A percentile compares a stretch with the other conserved stretches of the same genome.
Conservation (phyloP, 2,113 vertebrate genomes). For the Rhombomys opimus region DNA sequence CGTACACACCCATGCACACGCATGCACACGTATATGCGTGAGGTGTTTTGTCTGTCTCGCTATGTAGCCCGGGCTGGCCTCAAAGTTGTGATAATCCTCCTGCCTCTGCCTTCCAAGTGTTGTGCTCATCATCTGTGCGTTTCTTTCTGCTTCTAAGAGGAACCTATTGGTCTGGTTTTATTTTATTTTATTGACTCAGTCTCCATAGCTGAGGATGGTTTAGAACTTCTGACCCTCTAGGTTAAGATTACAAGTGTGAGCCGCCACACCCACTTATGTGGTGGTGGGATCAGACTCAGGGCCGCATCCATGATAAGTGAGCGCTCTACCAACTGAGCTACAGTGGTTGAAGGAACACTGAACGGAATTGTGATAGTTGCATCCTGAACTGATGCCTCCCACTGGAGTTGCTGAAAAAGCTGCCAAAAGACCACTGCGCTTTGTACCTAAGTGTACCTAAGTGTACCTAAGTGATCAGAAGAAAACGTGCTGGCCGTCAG, state of each 20-base stretch:
- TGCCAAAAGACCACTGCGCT: neutral
- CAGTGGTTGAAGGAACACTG: neutral
- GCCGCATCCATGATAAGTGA: no score
- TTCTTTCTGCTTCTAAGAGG: neutral
- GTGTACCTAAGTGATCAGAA: no score
- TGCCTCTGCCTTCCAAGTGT: neutral
- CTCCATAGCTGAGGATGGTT: neutral
- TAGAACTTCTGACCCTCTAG: neutral
- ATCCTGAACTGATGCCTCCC: neutral
- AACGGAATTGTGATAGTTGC: neutral
- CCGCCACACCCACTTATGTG: neutral
- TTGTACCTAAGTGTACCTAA: neutral
- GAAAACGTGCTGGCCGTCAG: no score
- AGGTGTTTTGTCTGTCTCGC: neutral
- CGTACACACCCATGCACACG: no score
- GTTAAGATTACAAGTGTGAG: neutral
- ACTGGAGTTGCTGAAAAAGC: neutral
- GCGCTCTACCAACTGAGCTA: neutral
- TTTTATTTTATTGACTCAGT: neutral
- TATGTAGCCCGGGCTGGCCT: neutral
- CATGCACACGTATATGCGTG: accelerated
- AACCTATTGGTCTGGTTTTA: neutral
- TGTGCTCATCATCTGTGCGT: neutral
- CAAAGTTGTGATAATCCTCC: neutral
- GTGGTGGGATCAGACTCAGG: neutral